These are phyloP conservation scores for Solea solea DNA, from an alignment of 2,113 vertebrate species.

Conservation along the genomic window DNA sequence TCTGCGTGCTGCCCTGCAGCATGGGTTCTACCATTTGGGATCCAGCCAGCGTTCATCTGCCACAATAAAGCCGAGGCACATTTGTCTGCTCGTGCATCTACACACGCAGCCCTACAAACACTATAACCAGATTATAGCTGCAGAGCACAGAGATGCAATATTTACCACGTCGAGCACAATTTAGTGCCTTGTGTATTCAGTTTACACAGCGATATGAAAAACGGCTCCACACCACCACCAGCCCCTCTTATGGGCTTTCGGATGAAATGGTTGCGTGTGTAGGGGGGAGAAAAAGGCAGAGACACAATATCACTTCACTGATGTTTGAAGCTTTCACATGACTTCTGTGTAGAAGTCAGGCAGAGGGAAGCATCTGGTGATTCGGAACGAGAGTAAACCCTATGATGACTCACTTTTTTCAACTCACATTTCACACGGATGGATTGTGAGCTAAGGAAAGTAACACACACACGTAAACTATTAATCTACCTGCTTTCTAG, in stretches of 20 bases:
- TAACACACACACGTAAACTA: too few relatives aligned
- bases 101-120: conserved; percentile 12
- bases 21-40: background rate
- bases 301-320: background rate
- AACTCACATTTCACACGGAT: background rate
- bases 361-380: conserved; percentile 10
- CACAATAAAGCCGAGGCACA: background rate
- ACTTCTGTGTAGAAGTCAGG: background rate
- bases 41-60: background rate
- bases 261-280: background rate
- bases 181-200: conserved; percentile 6
- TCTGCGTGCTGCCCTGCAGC: background rate
- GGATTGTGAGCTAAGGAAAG: background rate
- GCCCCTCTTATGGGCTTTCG: background rate
- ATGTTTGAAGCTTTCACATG: conserved; percentile 15
- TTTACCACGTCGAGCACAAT: background rate
- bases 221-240: background rate
- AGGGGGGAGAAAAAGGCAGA: background rate
- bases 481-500: background rate
- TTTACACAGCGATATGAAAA: conserved; percentile 22
- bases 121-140: conserved; percentile 13
- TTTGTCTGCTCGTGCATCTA: background rate
- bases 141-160: conserved; percentile 10
- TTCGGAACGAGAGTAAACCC: background rate
- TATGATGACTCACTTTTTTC: background rate